Percentiles rank a stretch among this genome's conserved stretches.
Conservation (phyloP, 2,113 vertebrate genomes). For the Protobothrops mucrosquamatus region DNA sequence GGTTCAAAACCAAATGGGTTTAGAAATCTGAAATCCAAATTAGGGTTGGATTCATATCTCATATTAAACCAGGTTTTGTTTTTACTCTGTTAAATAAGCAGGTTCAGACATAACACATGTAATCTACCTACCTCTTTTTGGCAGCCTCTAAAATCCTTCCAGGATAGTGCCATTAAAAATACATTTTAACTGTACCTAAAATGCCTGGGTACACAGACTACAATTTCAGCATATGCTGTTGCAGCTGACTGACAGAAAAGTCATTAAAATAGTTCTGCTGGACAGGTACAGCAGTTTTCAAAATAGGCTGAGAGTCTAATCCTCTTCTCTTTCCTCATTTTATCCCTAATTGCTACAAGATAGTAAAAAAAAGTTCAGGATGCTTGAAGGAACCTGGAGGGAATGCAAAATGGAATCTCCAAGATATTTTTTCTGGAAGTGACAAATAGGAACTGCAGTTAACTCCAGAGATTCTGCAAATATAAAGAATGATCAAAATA, state of each 20-base stretch:
- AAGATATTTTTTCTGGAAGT: neutral
- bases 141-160: neutral
- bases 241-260: neutral
- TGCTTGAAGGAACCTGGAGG: conserved; percentile 4
- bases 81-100: neutral
- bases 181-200: neutral
- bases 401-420: neutral
- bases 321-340: no score
- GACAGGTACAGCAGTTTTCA: neutral
- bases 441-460: neutral
- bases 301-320: neutral
- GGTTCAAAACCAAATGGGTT: neutral
- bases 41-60: neutral
- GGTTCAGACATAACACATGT: neutral
- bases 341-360: neutral
- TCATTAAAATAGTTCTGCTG: neutral
- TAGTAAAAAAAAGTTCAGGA: neutral
- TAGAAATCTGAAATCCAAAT: neutral
- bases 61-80: neutral
- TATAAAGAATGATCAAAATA: neutral
- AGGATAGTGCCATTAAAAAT: neutral
- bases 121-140: neutral
- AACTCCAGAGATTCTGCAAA: neutral
- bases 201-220: neutral
- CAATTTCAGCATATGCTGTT: neutral